phyloP scores from a whole-genome alignment of 2,888 invertebrate genomes.

The Uloborus plumipes region DNA sequence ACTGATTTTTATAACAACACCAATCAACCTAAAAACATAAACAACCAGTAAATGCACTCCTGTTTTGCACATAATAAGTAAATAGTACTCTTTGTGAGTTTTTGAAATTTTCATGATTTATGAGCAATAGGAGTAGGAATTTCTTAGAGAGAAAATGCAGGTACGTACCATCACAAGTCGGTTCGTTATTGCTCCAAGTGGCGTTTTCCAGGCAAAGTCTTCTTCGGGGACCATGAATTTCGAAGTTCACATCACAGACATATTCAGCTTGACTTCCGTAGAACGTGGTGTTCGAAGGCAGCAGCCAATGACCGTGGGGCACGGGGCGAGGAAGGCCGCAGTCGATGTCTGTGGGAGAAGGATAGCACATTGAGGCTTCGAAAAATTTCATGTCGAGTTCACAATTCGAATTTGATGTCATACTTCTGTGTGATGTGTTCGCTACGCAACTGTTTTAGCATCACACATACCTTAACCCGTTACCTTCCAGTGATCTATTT shows the following conservation, averaged over 20 bases:
- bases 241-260: conserved; percentile 85
- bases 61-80: no score
- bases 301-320: conserved; percentile 81
- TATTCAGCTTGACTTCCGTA: conserved; percentile 89
- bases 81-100: no score
- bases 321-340: conserved; percentile 84
- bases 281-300: conserved; percentile 89
- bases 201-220: conserved; percentile 88
- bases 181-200: conserved; percentile 89
- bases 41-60: no score
- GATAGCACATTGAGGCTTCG: not conserved
- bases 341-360: conserved; percentile 75
- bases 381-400: not conserved
- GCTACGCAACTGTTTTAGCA: no score
- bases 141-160: not conserved
- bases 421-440: no score
- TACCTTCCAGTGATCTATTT: no score
- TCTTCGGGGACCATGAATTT: conserved; percentile 85
- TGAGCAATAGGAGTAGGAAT: not conserved
- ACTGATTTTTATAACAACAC: no score
- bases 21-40: no score
- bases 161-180: conserved; percentile 81
- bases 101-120: no score
- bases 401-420: not conserved
- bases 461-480: no score